Percentiles rank a stretch among this genome's conserved stretches.
phyloP scores from a whole-genome alignment of 1,140 invertebrate species.

The Megathymus violae region DNA sequence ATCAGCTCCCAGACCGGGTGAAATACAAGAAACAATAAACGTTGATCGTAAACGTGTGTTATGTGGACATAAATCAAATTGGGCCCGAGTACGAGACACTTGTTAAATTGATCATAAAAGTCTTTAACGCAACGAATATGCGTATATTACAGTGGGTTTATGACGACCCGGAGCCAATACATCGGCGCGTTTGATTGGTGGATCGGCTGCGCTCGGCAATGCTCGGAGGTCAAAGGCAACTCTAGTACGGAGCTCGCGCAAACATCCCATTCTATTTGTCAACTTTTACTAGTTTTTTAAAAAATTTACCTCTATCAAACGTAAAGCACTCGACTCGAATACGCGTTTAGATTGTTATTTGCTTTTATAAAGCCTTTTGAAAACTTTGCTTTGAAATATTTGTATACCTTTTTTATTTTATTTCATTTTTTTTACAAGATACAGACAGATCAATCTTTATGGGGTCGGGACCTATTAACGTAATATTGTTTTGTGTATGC shows the following conservation, averaged over 20 bases:
- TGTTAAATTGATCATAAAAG: conserved; percentile 80
- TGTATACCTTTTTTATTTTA: too few species aligned
- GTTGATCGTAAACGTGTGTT: conserved; percentile 68
- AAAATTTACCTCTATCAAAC: too few species aligned
- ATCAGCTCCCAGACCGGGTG: conserved; percentile 67
- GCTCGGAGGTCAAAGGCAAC: conserved; percentile 16
- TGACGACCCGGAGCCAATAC: conserved; percentile 46
- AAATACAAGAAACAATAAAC: conserved; percentile 77
- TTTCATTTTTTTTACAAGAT: too few species aligned
- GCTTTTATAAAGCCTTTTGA: too few species aligned
- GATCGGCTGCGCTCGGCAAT: conserved; percentile 10
- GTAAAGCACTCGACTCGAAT: too few species aligned
- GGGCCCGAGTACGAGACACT: conserved; percentile 66
- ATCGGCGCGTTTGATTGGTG: conserved; percentile 57
- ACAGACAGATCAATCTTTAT: too few species aligned
- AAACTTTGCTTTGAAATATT: too few species aligned
- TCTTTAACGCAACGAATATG: conserved; percentile 66
- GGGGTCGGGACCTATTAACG: too few species aligned
- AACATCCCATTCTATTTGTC: too few species aligned
- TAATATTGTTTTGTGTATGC: too few species aligned
- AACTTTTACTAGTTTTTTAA: too few species aligned
- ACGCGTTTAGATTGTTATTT: too few species aligned
- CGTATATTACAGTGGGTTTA: conserved; percentile 74
- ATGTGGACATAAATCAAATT: conserved; percentile 75
- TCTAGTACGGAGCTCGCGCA: background rate